Percentiles rank a stretch among this genome's conserved stretches.
Evolutionary conservation across 2,113 vertebrate species (phyloP).

Genomic region (Bos indicus): DNA sequence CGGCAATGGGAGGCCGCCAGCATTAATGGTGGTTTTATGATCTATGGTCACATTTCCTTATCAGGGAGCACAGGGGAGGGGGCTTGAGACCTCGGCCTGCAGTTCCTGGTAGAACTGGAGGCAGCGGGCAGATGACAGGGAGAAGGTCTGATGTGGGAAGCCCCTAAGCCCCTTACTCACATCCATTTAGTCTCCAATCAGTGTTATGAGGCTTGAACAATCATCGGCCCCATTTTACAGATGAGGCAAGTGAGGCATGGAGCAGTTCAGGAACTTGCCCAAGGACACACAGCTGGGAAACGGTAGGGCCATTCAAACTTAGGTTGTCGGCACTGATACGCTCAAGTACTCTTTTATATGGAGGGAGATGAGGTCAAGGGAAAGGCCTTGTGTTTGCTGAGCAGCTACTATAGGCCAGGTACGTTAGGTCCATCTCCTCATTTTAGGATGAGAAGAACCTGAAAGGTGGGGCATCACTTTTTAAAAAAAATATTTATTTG

Average conservation of each 20-base stretch:
- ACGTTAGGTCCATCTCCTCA: neutral
- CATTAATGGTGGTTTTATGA: fast-evolving
- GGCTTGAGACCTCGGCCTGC: fast-evolving
- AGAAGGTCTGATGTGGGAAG: neutral
- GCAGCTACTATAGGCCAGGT: neutral
- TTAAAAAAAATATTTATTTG: neutral
- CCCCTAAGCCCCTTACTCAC: neutral
- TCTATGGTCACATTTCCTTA: neutral
- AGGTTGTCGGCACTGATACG: fast-evolving
- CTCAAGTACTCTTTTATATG: too few species aligned
- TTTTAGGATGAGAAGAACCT: neutral
- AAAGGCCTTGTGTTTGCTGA: fast-evolving
- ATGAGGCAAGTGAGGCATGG: neutral
- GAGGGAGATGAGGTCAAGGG: neutral
- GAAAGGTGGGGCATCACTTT: neutral
- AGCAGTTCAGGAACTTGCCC: neutral
- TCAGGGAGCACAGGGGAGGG: fast-evolving
- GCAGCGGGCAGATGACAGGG: neutral
- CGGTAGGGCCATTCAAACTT: neutral
- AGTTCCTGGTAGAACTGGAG: fast-evolving
- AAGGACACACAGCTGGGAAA: neutral
- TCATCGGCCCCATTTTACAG: neutral
- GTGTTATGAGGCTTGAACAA: neutral
- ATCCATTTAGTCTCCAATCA: neutral
- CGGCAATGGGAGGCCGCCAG: fast-evolving